phyloP scores from a whole-genome alignment of 2,797 vertebrate genomes.

The Acropternis orthonyx region DNA sequence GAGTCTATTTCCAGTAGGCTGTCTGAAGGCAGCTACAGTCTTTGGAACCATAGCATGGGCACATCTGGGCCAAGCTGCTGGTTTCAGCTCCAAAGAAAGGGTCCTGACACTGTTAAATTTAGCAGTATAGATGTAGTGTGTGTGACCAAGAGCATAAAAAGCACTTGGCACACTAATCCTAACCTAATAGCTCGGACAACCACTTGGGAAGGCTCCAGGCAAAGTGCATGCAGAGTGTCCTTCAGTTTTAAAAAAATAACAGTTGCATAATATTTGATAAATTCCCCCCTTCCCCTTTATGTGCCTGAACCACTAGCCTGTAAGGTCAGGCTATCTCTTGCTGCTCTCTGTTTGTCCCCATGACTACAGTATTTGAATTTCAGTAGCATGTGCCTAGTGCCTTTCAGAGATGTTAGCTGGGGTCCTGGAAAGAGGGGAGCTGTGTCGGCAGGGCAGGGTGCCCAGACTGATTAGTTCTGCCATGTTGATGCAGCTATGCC shows the following conservation, averaged over 20 bases:
- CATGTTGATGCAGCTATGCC: slow-evolving; percentile 40
- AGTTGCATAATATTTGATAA: background rate
- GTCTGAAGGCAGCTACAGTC: background rate
- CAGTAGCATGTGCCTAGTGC: slow-evolving; percentile 26
- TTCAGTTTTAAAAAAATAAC: background rate
- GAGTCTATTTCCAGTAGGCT: background rate
- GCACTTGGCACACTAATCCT: background rate
- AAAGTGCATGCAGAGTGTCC: background rate
- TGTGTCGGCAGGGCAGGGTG: slow-evolving; percentile 42
- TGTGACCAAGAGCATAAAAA: background rate
- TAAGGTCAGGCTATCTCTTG: slow-evolving; percentile 2
- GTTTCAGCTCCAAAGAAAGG: background rate
- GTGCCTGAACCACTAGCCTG: background rate
- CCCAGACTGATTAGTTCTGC: slow-evolving; percentile 65
- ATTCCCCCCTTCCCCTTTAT: background rate
- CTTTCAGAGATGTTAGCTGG: slow-evolving; percentile 28
- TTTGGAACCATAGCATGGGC: background rate
- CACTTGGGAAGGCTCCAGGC: background rate
- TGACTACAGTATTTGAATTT: slow-evolving; percentile 50
- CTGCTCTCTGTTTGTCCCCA: slow-evolving; percentile 42
- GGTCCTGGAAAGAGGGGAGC: slow-evolving; percentile 49
- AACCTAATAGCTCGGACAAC: background rate
- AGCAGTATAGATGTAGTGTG: background rate
- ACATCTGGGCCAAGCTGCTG: background rate
- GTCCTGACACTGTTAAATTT: slow-evolving; percentile 34